These are phyloP conservation scores for Anneissia japonica DNA, from an alignment of 35 echinoderm and acorn worm species.

Conservation along the genomic window DNA sequence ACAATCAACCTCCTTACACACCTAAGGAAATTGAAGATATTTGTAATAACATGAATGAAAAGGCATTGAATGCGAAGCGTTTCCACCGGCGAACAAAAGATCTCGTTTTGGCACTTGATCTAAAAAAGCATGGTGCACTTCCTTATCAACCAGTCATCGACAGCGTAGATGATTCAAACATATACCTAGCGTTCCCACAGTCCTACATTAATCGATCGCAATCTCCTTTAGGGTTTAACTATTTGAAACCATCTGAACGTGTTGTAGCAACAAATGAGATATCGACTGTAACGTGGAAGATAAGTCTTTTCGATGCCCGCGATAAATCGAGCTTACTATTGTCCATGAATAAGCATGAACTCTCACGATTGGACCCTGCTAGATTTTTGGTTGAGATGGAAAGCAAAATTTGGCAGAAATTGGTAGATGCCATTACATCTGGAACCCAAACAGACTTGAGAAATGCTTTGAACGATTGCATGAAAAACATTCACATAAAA, in stretches of 20 bases:
- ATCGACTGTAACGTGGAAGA: slow-evolving; percentile 38
- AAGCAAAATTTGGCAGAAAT: neutral
- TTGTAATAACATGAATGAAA: slow-evolving; percentile 61
- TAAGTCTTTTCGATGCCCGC: slow-evolving; percentile 34
- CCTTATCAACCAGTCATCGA: slow-evolving; percentile 34
- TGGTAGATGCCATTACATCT: neutral
- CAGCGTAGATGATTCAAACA: neutral
- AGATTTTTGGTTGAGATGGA: neutral
- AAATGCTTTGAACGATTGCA: too few relatives aligned
- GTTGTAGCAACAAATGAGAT: slow-evolving; percentile 22
- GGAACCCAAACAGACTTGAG: too few relatives aligned
- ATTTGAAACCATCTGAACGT: slow-evolving; percentile 42
- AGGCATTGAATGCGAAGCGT: slow-evolving; percentile 46
- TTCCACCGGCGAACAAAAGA: slow-evolving; percentile 26
- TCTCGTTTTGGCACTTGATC: slow-evolving; percentile 41
- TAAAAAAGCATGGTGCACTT: slow-evolving; percentile 43
- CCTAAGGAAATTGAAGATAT: slow-evolving; percentile 52
- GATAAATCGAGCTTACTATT: slow-evolving; percentile 7
- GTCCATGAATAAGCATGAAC: neutral
- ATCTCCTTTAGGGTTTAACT: slow-evolving; percentile 1
- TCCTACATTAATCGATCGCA: slow-evolving; percentile 16
- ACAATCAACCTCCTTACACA: slow-evolving; percentile 41
- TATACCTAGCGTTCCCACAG: slow-evolving; percentile 49
- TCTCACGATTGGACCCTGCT: neutral
- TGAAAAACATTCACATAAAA: too few relatives aligned